Conservation (phyloP, 2,113 vertebrate genomes). For the Laterallus jamaicensis region DNA sequence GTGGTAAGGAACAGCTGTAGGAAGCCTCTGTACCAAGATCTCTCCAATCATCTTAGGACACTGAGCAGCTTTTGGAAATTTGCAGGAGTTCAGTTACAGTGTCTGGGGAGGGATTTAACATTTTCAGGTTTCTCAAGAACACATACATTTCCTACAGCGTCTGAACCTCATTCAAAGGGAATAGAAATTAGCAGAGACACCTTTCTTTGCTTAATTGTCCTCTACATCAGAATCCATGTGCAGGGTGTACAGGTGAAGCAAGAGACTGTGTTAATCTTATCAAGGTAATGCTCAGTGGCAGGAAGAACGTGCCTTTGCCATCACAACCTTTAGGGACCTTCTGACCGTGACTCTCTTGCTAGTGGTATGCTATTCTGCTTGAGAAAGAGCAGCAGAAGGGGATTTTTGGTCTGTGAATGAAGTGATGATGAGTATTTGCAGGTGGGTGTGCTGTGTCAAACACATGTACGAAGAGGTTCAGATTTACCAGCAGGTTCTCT, state of each 20-base stretch:
- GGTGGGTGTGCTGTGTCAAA: background rate
- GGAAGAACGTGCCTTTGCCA: background rate
- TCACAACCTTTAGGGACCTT: background rate
- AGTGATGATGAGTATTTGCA: background rate
- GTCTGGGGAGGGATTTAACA: background rate
- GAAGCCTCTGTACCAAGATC: background rate
- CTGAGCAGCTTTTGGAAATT: background rate
- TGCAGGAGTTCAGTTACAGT: constrained; percentile 4
- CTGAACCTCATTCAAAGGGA: background rate
- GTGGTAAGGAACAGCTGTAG: background rate
- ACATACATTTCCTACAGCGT: background rate
- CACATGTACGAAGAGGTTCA: fast-evolving
- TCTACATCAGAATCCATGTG: background rate
- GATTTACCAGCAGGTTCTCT: background rate
- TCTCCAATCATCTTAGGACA: constrained; percentile 21
- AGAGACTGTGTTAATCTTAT: background rate
- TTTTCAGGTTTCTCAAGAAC: constrained; percentile 11
- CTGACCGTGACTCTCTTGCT: background rate
- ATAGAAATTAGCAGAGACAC: background rate
- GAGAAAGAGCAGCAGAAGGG: background rate
- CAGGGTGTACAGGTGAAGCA: background rate
- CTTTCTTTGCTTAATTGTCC: background rate
- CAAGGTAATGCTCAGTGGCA: background rate
- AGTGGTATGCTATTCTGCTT: background rate
- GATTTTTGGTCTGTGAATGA: background rate